Base-by-base conservation (phyloP, 2,113 vertebrate genomes). In the Oophaga pumilio region DNA sequence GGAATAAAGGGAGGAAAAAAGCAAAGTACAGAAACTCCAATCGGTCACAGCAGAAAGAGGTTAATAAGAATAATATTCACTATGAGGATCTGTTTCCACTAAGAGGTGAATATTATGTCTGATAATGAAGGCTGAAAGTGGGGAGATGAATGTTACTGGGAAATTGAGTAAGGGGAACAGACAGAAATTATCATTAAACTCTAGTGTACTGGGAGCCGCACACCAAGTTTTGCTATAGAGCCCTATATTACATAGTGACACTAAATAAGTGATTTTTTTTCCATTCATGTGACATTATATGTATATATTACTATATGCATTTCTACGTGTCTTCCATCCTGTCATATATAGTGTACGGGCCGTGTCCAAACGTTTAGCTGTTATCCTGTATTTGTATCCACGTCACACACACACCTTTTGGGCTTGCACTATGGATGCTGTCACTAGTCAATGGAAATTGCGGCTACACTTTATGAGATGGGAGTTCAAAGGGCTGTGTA, bases 401-500 rank as follows among this genome's bases (percentile, higher is more conserved):
- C n/a, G 43, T 64, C 80, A 64, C 28, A n/a, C 49, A 1, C 18
- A 33, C 17, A 4, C 26, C 59, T 77, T 18, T 13, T 22, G 12
- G 18, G 20, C 28, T 43, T 82, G 22, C 43, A 43, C 43, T 82
- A 50, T 82, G 49, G 49, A 69, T 49, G 13, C 20, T 28, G 50
- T 26, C 50, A 33, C 15, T 24, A 68, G 60, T 82, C 18, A 66
- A 43, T 43, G 69, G 24, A 43, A 33, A 81, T 18, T 33, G 53
- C 26, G 24, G 77, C 18, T 66, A 28, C 49, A 43, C 60, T 64
- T 49, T 82, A 83, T 53, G 76, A 76, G 18, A 60, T 3, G 43
- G 86, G 68, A 84, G 79, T 84, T 9, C 80, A 90, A 90, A 76
- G 73, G 62, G 68, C 88, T 90, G 20, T 68, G 60, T 69, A 74